phyloP scores from a whole-genome alignment of 2,797 vertebrate genomes.

The Microctenopoma steveboyesi region DNA sequence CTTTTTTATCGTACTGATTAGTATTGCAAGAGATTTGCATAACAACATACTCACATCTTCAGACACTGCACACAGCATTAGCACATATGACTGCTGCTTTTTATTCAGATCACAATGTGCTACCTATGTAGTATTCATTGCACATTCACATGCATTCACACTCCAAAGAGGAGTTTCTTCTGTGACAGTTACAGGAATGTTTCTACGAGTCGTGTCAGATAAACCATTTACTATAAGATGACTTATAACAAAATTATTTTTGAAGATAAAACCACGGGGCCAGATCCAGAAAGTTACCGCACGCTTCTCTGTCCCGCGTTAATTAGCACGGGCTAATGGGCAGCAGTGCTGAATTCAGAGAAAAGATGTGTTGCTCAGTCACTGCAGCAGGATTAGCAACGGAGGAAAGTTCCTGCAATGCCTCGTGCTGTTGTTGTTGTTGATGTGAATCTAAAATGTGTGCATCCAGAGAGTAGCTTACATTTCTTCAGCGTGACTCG shows the following conservation, averaged over 20 bases:
- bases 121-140: too few relatives aligned
- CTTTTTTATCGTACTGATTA: slow-evolving; percentile 44
- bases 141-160: too few relatives aligned
- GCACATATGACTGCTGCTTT: slow-evolving; percentile 27
- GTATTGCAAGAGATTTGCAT: slow-evolving; percentile 61
- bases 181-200: slow-evolving; percentile 52
- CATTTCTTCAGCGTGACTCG: slow-evolving; percentile 40
- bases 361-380: slow-evolving; percentile 22
- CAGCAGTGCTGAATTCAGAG: slow-evolving; percentile 21
- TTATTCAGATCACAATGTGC: background rate
- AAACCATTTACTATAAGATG: slow-evolving; percentile 20
- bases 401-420: slow-evolving; percentile 43
- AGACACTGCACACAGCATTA: slow-evolving; percentile 17
- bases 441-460: slow-evolving; percentile 25
- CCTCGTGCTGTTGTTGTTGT: slow-evolving; percentile 14
- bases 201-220: slow-evolving; percentile 30
- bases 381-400: slow-evolving; percentile 61
- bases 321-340: slow-evolving; percentile 32
- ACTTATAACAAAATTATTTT: background rate
- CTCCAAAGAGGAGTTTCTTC: slow-evolving; percentile 17
- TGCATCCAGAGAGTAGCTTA: slow-evolving; percentile 29
- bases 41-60: slow-evolving; percentile 54
- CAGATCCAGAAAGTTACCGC: background rate
- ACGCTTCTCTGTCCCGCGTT: background rate
- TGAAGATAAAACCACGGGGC: too few relatives aligned